Base-by-base conservation (phyloP, 2,797 vertebrate genomes). In the Microhierax caerulescens region DNA sequence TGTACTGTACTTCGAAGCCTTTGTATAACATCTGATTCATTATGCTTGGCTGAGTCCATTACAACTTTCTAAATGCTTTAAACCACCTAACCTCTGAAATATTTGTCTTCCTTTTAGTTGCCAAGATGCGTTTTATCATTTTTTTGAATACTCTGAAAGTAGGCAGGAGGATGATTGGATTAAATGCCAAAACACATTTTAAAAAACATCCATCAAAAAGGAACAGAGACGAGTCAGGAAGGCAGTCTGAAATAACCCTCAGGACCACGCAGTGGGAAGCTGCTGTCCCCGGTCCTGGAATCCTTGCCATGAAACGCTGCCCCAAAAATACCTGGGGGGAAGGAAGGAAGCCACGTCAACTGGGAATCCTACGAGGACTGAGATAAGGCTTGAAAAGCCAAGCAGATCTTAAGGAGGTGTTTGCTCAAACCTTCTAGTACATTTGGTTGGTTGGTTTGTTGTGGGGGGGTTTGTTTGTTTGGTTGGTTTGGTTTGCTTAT, bases 211-310 rank as follows among this genome's bases (percentile, higher is more conserved):
- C 5, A 24, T 14, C 10, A 25, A 34, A n/a, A 65, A 32, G 18
- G 34, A 73, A 22, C 5, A 20, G n/a, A 19, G 83, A 65, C n/a
- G 23, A 41, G 30, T 24, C 2, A n/a, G 72, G 79, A 65, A 41
- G 32, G 10, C 72, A 87, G 28, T 5, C 24, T 20, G n/a, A 56
- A 45, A 4, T 25, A 70, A 32, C 27, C 34, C 56, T 50, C 23
- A 8, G 63, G 28, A 8, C 2, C 3, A 6, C 10, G 9, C 5
- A 1, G 22, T 1, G 18, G 37, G 76, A 80, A 60, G 41, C 53
- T 57, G 39, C 77, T 93, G 72, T 89, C 92, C 63, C 41, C 90
- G 83, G 87, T 90, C 10, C 89, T 85, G 81, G 89, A 95, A 51
- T 32, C 23, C 51, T 20, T 16, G 34, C 28, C 19, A 59, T 19